A percentile compares a stretch with the other conserved stretches of the same genome.
phyloP scores from a whole-genome alignment of 1,140 invertebrate genomes.

The Cydia fagiglandana region DNA sequence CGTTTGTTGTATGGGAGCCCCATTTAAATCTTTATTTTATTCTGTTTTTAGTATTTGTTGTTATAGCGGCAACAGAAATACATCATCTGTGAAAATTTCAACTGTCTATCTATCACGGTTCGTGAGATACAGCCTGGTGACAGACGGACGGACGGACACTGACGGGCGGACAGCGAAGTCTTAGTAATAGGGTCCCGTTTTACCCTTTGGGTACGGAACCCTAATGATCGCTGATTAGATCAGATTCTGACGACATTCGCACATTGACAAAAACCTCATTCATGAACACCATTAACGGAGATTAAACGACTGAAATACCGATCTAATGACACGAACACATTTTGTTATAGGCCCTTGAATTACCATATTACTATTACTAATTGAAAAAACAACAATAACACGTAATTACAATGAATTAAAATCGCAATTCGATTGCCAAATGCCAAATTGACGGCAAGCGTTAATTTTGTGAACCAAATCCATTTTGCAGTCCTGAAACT shows the following conservation, averaged over 20 bases:
- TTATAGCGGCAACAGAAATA: too few species aligned
- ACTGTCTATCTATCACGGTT: too few species aligned
- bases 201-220: too few species aligned
- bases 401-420: not conserved
- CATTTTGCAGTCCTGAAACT: not conserved
- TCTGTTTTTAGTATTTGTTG: too few species aligned
- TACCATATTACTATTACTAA: not conserved
- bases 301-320: constrained; percentile 29
- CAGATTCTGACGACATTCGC: constrained; percentile 11
- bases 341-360: not conserved
- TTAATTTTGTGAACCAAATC: not conserved
- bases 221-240: not conserved
- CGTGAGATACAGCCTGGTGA: too few species aligned
- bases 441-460: not conserved
- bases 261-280: constrained; percentile 21
- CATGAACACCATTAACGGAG: constrained; percentile 19
- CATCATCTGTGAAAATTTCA: too few species aligned
- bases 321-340: constrained; percentile 27
- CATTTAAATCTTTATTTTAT: too few species aligned
- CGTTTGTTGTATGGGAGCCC: too few species aligned
- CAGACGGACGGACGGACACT: too few species aligned
- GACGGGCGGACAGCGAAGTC: too few species aligned
- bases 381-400: not conserved
- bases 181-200: too few species aligned
- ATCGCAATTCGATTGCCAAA: not conserved